Percentiles rank a stretch among this genome's conserved stretches.
phyloP scores from a whole-genome alignment of 2,113 vertebrate species.

The Campylorhamphus procurvoides region DNA sequence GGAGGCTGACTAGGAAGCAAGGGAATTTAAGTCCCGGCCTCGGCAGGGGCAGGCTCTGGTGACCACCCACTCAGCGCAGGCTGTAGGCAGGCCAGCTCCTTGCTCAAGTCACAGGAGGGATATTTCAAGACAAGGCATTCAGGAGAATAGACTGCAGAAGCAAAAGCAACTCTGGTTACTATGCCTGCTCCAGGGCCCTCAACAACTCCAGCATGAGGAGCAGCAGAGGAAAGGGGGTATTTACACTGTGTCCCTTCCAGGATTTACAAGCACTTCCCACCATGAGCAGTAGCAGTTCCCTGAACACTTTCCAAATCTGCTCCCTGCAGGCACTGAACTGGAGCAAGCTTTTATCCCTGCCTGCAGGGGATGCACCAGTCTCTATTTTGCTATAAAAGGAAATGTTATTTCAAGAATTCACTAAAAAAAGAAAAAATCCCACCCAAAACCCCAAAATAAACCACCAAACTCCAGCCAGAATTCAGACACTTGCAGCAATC shows the following conservation, averaged over 20 bases:
- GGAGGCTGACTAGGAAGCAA: neutral
- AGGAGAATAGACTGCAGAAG: neutral
- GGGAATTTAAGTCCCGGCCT: neutral
- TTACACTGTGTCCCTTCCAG: slow-evolving; percentile 47
- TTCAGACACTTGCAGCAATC: neutral
- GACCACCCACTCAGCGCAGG: neutral
- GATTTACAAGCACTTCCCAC: slow-evolving; percentile 19
- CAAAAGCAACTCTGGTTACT: neutral
- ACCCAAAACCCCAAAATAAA: neutral
- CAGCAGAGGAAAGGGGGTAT: slow-evolving; percentile 13
- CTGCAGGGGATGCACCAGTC: slow-evolving; percentile 32
- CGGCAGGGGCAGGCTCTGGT: neutral
- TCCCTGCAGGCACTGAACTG: slow-evolving; percentile 32
- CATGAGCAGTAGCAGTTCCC: neutral
- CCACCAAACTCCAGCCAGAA: neutral
- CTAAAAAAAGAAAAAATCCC: neutral
- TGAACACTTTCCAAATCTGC: neutral
- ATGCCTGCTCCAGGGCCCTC: neutral
- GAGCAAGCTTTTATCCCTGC: slow-evolving; percentile 41
- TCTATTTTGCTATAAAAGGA: slow-evolving; percentile 23
- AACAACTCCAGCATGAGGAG: neutral
- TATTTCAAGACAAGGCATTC: neutral
- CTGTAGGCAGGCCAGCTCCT: neutral
- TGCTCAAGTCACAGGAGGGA: neutral
- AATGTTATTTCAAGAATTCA: neutral